Conservation (phyloP, 1,140 invertebrate species). For the Rhagoletis zephyria region DNA sequence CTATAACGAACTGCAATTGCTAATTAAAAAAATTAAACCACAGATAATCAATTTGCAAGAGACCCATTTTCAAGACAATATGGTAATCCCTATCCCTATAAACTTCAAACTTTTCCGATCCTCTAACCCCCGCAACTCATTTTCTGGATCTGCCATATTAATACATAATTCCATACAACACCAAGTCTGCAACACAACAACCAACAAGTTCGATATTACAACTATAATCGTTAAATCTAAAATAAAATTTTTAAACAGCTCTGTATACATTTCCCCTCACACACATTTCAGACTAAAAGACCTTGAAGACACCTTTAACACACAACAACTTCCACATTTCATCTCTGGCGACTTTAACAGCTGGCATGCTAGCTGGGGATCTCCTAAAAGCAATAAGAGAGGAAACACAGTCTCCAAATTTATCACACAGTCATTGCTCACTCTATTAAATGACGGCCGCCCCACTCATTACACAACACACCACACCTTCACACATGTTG, state of each 20-base stretch:
- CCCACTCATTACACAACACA: slow-evolving; percentile 44
- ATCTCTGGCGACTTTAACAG: slow-evolving; percentile 59
- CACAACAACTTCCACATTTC: slow-evolving; percentile 53
- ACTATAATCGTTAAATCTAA: too few species aligned
- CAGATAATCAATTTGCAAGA: too few species aligned
- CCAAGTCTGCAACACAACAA: too few species aligned
- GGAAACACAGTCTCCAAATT: slow-evolving; percentile 52
- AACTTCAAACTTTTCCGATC: too few species aligned
- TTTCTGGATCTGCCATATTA: too few species aligned
- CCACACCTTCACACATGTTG: slow-evolving; percentile 36
- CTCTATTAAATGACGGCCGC: slow-evolving; percentile 8
- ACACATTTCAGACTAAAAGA: slow-evolving; percentile 51
- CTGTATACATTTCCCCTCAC: slow-evolving; percentile 53
- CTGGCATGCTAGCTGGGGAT: slow-evolving; percentile 55
- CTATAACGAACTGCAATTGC: slow-evolving; percentile 56
- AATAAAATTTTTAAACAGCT: slow-evolving; percentile 53
- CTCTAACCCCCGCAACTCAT: too few species aligned
- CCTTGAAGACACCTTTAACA: slow-evolving; percentile 24
- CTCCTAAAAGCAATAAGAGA: neutral
- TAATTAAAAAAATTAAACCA: slow-evolving; percentile 55
- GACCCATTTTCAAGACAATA: too few species aligned
- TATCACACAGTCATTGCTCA: slow-evolving; percentile 5
- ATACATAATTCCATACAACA: too few species aligned
- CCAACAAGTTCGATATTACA: too few species aligned
- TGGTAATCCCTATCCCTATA: too few species aligned